These are phyloP conservation scores for Hephaestus fuliginosus DNA, from an alignment of 2,797 vertebrate species.

Conservation along the genomic window DNA sequence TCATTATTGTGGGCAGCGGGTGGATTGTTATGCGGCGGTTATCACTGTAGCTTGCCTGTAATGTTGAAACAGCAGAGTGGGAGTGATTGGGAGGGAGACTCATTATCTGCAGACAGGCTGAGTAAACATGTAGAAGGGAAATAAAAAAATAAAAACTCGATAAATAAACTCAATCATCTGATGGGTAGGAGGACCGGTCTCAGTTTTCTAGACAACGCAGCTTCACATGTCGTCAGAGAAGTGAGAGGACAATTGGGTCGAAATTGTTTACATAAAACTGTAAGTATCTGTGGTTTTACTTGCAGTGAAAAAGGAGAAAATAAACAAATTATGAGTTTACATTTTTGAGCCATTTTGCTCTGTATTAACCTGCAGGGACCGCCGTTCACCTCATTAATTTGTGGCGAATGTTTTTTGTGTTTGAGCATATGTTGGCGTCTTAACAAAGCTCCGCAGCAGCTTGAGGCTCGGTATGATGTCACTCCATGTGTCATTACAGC, in stretches of 20 bases:
- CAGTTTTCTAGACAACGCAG: slow-evolving; percentile 22
- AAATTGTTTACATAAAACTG: background rate
- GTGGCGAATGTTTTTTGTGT: slow-evolving; percentile 29
- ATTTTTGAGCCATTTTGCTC: slow-evolving; percentile 3
- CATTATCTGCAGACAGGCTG: slow-evolving; percentile 46
- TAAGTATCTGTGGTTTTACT: background rate
- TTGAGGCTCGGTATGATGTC: slow-evolving; percentile 64
- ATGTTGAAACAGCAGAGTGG: slow-evolving; percentile 55
- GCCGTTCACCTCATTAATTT: slow-evolving; percentile 17
- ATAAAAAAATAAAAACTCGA: slow-evolving; percentile 64
- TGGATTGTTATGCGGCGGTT: slow-evolving; percentile 48
- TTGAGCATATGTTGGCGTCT: slow-evolving; percentile 40
- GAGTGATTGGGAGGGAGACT: slow-evolving; percentile 62
- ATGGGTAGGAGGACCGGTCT: slow-evolving; percentile 11
- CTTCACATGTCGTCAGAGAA: slow-evolving; percentile 1
- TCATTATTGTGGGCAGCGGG: slow-evolving; percentile 40
- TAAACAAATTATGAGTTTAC: background rate
- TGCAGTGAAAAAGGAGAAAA: background rate
- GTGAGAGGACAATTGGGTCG: background rate
- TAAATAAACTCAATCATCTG: slow-evolving; percentile 49
- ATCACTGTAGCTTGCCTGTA: slow-evolving; percentile 29
- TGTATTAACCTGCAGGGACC: slow-evolving; percentile 5
- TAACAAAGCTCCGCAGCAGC: slow-evolving; percentile 53
- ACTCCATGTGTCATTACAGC: slow-evolving; percentile 55
- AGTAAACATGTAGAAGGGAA: slow-evolving; percentile 58